Evolutionary conservation across 2,888 invertebrate genomes (phyloP).

Genomic region (Folsomia manolachei): DNA sequence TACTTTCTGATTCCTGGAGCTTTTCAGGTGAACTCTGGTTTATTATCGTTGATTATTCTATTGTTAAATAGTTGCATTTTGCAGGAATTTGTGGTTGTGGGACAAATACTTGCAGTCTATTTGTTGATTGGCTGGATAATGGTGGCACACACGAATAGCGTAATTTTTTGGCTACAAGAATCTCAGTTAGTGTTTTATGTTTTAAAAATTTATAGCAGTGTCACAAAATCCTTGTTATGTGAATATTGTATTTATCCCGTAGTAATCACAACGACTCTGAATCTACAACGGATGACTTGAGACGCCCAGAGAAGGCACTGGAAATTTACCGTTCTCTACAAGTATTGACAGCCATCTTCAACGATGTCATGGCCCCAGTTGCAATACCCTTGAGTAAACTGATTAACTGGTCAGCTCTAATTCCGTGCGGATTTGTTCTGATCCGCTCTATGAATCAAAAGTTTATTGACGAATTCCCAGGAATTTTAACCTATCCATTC

Average conservation of each 20-base stretch:
- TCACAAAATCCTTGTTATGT: not conserved
- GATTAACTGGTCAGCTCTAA: not conserved
- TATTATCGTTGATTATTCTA: not conserved
- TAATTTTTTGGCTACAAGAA: conserved; percentile 35
- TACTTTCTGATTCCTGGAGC: conserved; percentile 40
- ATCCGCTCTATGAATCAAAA: not conserved
- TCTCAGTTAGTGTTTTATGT: conserved; percentile 27
- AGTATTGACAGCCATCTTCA: not conserved
- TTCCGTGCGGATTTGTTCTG: not conserved
- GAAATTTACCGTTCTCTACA: not conserved
- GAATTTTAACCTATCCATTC: not conserved
- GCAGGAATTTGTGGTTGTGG: conserved; percentile 28
- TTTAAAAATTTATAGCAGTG: too few relatives aligned
- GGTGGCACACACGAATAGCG: conserved; percentile 31
- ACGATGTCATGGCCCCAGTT: not conserved
- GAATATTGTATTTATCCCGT: too few relatives aligned
- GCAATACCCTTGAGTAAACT: not conserved
- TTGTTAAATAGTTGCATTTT: not conserved
- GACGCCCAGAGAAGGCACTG: not conserved
- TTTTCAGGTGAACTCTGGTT: conserved; percentile 18
- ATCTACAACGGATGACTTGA: not conserved
- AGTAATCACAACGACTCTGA: not conserved
- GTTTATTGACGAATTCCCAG: not conserved
- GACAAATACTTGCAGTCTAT: conserved; percentile 26
- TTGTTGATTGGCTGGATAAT: conserved; percentile 29